A percentile compares a stretch with the other conserved stretches of the same genome.
phyloP scores from a whole-genome alignment of 1,140 invertebrate genomes.

The Cydia pomonella region DNA sequence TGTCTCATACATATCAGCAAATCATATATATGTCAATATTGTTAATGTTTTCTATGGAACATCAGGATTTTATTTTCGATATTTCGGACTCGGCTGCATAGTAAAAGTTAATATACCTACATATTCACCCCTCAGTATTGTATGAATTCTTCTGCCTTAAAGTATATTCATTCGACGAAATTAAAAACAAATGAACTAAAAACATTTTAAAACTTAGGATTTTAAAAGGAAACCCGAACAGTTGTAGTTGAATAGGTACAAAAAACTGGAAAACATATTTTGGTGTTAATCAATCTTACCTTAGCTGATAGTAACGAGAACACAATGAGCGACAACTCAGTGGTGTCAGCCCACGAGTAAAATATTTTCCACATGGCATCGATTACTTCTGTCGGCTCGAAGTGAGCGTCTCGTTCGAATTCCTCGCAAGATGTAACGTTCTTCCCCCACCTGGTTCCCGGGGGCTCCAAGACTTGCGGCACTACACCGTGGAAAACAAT shows the following conservation, averaged over 20 bases:
- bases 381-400: slow-evolving; percentile 55
- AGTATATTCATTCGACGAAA: no score
- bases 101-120: no score
- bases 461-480: slow-evolving; percentile 32
- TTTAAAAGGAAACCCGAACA: neutral
- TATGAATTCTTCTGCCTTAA: no score
- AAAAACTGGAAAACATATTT: neutral
- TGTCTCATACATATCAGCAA: no score
- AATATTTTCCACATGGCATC: slow-evolving; percentile 71
- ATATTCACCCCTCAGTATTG: no score
- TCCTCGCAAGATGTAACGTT: slow-evolving; percentile 61
- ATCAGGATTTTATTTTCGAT: no score
- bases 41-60: no score
- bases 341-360: slow-evolving; percentile 64
- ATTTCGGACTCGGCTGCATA: no score
- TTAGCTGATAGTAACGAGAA: slow-evolving; percentile 60
- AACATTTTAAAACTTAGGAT: no score
- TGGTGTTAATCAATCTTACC: slow-evolving; percentile 41
- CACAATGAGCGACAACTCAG: slow-evolving; percentile 59
- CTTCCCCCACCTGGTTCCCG: slow-evolving; percentile 19
- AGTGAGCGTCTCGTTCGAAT: slow-evolving; percentile 57
- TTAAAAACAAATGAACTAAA: no score
- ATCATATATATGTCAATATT: no score
- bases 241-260: neutral
- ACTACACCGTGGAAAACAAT: slow-evolving; percentile 51